Base-by-base conservation (phyloP, 1,140 invertebrate genomes). In the Cryptotermes secundus region DNA sequence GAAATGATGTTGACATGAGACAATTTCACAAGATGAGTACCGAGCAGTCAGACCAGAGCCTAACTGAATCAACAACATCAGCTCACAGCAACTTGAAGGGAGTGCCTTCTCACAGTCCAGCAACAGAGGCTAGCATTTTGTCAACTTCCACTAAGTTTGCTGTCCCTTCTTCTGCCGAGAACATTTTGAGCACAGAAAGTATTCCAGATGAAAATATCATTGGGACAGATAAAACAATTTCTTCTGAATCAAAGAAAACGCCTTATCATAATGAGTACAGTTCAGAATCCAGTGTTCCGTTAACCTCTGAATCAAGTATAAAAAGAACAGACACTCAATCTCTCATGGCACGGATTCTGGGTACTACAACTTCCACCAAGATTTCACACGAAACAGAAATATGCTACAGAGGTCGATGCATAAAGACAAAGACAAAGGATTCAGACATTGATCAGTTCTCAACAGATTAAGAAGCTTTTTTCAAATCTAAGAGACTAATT, bases 341-440 rank as follows among this genome's bases (percentile, higher is more conserved):
- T 6, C 45, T 80, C 26, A 84, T 80, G 38, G 45, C 34, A 38
- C 90, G 89, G 92, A 88, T 93, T 7, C 87, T 94, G 22, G 92
- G 93, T 85, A 95, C 95, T 2, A 94, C 94, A 2, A 95, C 95
- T 80, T 95, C 95, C 1, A 95, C 94, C 0, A 95, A 95, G 90
- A 92, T 96, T 49, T 96, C 95, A 16, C 94, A 96, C 85, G 95
- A 96, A 92, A 96, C 95, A 34, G 96, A 96, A 90, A 96, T 96
- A 81, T 96, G 96, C 87, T 96, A 95, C 88, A 93, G 94, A 87
- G 96, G 96, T 34, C 93, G 94, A 86, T 96, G 96, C 88, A 93
- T 96, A 83, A 96, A 96, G 90, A 95, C 94, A 16, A 94, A 90
- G 86, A 89, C 91, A 24, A 90, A 88, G 72, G 79, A 72, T 31